phyloP scores from a whole-genome alignment of 2,797 vertebrate species.

The Pristis pectinata region DNA sequence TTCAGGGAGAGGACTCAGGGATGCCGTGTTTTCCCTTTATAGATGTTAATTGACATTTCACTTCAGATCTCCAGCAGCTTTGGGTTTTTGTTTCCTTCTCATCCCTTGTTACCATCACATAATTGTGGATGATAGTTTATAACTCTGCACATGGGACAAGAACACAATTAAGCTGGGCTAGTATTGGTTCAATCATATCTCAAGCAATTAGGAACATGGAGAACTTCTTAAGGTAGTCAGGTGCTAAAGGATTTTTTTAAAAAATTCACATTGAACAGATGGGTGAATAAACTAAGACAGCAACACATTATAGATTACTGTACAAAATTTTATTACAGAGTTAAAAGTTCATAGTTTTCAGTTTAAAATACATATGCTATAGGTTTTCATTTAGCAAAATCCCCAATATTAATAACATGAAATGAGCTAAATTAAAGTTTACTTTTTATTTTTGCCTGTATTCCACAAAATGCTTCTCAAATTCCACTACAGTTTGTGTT shows the following conservation, averaged over 20 bases:
- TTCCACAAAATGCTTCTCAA: conserved; percentile 6
- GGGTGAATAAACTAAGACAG: conserved; percentile 55
- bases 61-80: background rate
- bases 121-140: too few species aligned
- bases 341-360: conserved; percentile 66
- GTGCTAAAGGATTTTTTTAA: background rate
- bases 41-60: background rate
- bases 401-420: conserved; percentile 43
- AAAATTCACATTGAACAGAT: background rate
- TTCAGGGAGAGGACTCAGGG: background rate
- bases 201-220: background rate
- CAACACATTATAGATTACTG: conserved; percentile 58
- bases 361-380: conserved; percentile 66
- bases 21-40: background rate
- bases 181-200: background rate
- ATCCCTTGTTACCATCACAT: too few species aligned
- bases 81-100: background rate
- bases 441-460: background rate
- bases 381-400: conserved; percentile 55
- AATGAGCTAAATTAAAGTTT: conserved; percentile 28
- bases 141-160: background rate
- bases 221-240: background rate
- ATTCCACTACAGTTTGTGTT: conserved; percentile 36
- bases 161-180: background rate
- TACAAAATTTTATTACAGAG: conserved; percentile 73